Conservation (phyloP, 64 coral and sea anemone genomes). For the Astreopora myriophthalma region DNA sequence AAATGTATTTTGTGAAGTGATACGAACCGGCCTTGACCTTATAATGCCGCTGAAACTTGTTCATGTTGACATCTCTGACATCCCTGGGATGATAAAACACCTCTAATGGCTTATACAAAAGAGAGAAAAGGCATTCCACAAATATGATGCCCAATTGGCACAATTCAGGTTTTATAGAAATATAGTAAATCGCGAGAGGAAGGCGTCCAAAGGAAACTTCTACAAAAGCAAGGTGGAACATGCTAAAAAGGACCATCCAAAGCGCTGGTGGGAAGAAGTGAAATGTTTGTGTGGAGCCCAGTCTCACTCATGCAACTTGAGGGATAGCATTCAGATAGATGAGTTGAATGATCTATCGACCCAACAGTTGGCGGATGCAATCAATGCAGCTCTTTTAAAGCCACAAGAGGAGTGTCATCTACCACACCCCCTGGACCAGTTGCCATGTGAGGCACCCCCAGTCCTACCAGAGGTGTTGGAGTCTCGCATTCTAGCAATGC, state of each 20-base stretch:
- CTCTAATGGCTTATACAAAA: conserved; percentile 51
- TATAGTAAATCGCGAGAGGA: conserved; percentile 47
- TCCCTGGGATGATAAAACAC: conserved; percentile 37
- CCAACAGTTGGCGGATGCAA: neutral
- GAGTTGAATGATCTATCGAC: neutral
- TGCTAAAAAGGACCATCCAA: conserved; percentile 6
- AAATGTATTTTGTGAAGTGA: neutral
- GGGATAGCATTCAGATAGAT: neutral
- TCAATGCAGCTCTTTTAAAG: neutral
- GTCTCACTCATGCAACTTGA: neutral
- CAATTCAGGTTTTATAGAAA: conserved; percentile 34
- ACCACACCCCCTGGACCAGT: neutral
- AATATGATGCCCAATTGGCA: conserved; percentile 1
- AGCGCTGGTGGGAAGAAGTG: conserved; percentile 23
- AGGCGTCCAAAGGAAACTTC: conserved; percentile 4
- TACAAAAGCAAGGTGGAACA: conserved; percentile 45
- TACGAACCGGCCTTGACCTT: conserved; percentile 45
- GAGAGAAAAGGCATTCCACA: conserved; percentile 28
- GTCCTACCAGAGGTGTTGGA: neutral
- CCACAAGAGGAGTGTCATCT: conserved; percentile 19
- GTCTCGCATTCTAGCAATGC: neutral
- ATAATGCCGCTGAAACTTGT: conserved; percentile 20
- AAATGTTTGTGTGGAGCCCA: conserved; percentile 21
- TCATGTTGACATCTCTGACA: conserved; percentile 3
- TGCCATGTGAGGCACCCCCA: too few species aligned